A percentile compares a stretch with the other conserved stretches of the same genome.
These are phyloP conservation scores for Macaria liturata DNA, from an alignment of 2,888 invertebrate genomes.

Conservation along the genomic window DNA sequence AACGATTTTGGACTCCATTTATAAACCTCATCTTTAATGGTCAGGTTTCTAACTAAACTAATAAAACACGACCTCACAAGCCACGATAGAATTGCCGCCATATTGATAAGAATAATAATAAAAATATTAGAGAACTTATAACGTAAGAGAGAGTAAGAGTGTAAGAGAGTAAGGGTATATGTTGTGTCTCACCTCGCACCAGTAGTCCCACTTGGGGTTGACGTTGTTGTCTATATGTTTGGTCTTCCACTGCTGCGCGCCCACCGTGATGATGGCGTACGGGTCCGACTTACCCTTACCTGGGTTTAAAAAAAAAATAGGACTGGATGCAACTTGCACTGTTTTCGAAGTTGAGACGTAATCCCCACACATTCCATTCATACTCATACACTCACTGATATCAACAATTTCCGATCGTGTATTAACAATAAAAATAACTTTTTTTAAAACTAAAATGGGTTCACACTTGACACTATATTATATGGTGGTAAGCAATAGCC, in stretches of 20 bases:
- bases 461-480: no score
- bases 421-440: no score
- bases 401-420: no score
- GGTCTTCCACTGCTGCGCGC: constrained; percentile 96
- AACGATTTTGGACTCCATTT: no score
- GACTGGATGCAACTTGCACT: not conserved
- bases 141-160: constrained; percentile 22
- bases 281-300: constrained; percentile 99
- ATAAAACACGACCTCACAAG: no score
- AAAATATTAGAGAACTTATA: constrained; percentile 2
- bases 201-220: constrained; percentile 98
- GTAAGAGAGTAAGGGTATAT: constrained; percentile 15
- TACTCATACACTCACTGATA: no score
- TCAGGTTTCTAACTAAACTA: no score
- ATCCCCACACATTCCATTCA: no score
- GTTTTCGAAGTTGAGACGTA: no score
- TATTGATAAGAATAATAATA: constrained; percentile 1
- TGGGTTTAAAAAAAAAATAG: constrained; percentile 55
- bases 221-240: constrained; percentile 96
- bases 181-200: constrained; percentile 92
- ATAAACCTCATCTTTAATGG: no score
- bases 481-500: no score
- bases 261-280: constrained; percentile 95
- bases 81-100: not conserved
- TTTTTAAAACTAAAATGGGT: no score